Evolutionary conservation across 2,113 vertebrate genomes (phyloP), one percentile per base, ranked within the genome.

Genomic region (Coptodon bakossiorum): DNA sequence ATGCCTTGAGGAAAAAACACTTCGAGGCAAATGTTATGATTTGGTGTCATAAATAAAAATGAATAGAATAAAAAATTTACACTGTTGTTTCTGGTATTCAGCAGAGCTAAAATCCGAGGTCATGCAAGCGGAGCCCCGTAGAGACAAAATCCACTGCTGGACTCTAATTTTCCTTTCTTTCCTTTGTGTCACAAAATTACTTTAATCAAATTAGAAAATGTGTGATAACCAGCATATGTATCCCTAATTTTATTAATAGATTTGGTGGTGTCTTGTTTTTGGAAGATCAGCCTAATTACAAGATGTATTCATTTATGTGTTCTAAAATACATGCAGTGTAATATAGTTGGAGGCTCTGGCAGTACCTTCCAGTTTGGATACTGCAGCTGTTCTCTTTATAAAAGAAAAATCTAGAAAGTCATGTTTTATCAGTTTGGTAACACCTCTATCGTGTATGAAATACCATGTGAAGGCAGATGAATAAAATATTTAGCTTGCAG

Each of bases 211-310:
- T 45, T 12, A 50, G 27, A 78, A 50, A 78, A 78, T 78, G 16
- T 76, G 27, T 0, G 4, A 78, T n/a, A 48, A 76, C 9, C 3
- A 76, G 40, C 16, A 50, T 29, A 29, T 76, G 0, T 29, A 76
- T 50, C 24, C 16, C 43, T 0, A 48, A 29, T 48, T 73, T 0
- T 73, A 29, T 73, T 73, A 48, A 73, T 3, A 73, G 68, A 73
- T 48, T 73, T 73, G 40, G 68, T 48, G 50, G 29, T 76, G 71
- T 76, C 10, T 76, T 76, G 24, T 5, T 76, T 48, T 48, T 48
- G 40, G 40, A 48, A 48, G 8, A 48, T 76, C 24, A 31, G 45
- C 45, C 45, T 13, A 31, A 78, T 29, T 50, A 31, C 16, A 76
- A 12, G 9, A 19, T 31, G 31, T 4, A 78, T 52, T 50, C 4